A percentile compares a stretch with the other conserved stretches of the same genome.
phyloP scores from a whole-genome alignment of 2,797 vertebrate species.

The Avahi laniger region DNA sequence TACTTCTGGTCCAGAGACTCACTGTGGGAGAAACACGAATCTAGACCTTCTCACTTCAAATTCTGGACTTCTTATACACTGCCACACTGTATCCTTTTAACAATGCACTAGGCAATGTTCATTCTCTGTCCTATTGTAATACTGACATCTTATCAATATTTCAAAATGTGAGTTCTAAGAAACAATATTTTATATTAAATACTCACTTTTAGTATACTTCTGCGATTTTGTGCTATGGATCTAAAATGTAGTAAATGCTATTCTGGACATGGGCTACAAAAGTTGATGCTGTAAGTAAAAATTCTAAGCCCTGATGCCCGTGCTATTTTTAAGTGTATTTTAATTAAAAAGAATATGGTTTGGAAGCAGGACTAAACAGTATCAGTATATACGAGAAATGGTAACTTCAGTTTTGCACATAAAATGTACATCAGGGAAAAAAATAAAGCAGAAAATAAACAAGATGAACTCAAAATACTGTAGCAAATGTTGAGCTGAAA shows the following conservation, averaged over 20 bases:
- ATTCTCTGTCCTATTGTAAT: neutral
- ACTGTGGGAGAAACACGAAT: neutral
- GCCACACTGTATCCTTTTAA: neutral
- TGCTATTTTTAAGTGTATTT: neutral
- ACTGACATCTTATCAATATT: constrained; percentile 19
- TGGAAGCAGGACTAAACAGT: neutral
- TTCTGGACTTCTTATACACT: neutral
- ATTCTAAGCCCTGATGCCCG: neutral
- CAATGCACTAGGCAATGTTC: neutral
- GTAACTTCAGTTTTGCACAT: constrained; percentile 61
- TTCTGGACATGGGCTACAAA: neutral
- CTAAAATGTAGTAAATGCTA: neutral
- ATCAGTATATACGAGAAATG: constrained; percentile 44
- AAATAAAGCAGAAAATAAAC: constrained; percentile 80
- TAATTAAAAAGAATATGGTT: neutral
- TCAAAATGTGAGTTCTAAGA: constrained; percentile 8
- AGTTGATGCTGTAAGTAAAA: neutral
- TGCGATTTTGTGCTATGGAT: neutral
- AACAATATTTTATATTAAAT: neutral
- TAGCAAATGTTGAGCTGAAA: constrained; percentile 81
- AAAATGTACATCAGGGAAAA: constrained; percentile 79
- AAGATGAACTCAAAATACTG: constrained; percentile 81
- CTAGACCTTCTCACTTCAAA: neutral
- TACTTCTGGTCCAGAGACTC: neutral
- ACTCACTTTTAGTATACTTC: neutral